Evolutionary conservation across 2,113 vertebrate genomes (phyloP), one percentile per base, ranked within the genome.

Genomic region (Dicentrarchus labrax): DNA sequence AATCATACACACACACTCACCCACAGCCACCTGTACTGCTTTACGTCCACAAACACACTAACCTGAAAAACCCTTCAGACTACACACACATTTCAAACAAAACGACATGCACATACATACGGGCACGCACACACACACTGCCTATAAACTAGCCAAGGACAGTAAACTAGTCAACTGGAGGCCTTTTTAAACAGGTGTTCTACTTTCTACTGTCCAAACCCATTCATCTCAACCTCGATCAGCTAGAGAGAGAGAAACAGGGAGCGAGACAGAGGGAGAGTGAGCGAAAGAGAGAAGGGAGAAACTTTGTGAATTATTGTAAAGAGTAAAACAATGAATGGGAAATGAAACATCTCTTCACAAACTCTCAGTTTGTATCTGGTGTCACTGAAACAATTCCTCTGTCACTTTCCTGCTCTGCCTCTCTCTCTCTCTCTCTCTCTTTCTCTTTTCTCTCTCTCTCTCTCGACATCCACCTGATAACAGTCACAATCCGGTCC

Each of bases 401-500:
- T 69, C 45, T 10, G 12, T 15, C 15, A 2, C 7, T 9, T 53
- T 1, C 51, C 51, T 53, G 19, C 51, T 53, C 2, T 53, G 19
- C 4, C 0, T 38, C 51, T n/a, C 2, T 53, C 11, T 8, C 0
- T 36, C 50, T 51, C 0, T 51, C 50, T 51, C 2, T 51, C 17
- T 12, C 0, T 36, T 16, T 51, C 5, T 51, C 6, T 17, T 45
- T 8, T 56, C 54, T 16, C 0, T 38, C n/a, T 57, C 2, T 54
- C 22, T 57, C 4, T 57, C 22, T 16, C 1, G 13, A 7, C 21
- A 5, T 80, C 57, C n/a, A 45, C 51, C 38, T 56, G 72, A 72
- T 67, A 76, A 79, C 41, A 43, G 19, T 66, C 17, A 53, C 77
- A 70, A 75, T 56, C 78, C 80, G 75, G 51, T 72, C 74, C 84